Base-by-base conservation (phyloP, 2,797 vertebrate genomes). In the Cirrhinus molitorella region DNA sequence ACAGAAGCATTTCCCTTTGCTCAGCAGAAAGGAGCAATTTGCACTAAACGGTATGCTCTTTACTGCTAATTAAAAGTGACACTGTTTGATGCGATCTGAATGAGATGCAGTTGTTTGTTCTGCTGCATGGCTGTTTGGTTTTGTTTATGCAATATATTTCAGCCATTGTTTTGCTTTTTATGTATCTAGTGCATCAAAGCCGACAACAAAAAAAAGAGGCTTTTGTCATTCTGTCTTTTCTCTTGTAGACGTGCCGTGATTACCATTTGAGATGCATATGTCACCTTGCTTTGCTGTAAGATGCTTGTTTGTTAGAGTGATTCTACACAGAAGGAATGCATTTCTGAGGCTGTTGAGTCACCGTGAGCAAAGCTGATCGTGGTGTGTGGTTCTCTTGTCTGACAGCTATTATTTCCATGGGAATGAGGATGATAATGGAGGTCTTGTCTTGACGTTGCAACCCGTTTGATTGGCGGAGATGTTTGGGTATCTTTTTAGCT, bases 151-250 rank as follows among this genome's bases (percentile, higher is more conserved):
- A 34, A 5, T 67, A 23, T 57, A 34, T 85, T 61, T 40, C 63
- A 85, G 40, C 5, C 17, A 70, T 40, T 61, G 51, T 75, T 57
- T 74, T 68, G 61, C 17, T 37, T 45, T 67, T 25, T 81, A n/a
- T 70, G 40, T 37, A 19, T 61, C 25, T 28, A 40, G 43, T 68
- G 21, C 21, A 57, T 70, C 51, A 59, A 73, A 79, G 76, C 68
- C 25, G 21, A 47, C 63, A 61, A 10, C 28, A 4, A 43, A n/a
- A 55, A 9, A 73, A 65, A 13, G 47, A n/a, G 28, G 17, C 21
- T 53, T 81, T 81, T 85, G 72, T 77, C 72, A 77, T 77, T 76
- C n/a, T 34, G 21, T 53, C 45, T 71, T 81, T 61, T 13, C 61
- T 63, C 45, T 78, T 65, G 37, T 59, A n/a, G 43, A 37, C 28